Evolutionary conservation across 37 sponge, comb jelly and placozoan genomes (phyloP).

Genomic region (Theonella swinhoei): DNA sequence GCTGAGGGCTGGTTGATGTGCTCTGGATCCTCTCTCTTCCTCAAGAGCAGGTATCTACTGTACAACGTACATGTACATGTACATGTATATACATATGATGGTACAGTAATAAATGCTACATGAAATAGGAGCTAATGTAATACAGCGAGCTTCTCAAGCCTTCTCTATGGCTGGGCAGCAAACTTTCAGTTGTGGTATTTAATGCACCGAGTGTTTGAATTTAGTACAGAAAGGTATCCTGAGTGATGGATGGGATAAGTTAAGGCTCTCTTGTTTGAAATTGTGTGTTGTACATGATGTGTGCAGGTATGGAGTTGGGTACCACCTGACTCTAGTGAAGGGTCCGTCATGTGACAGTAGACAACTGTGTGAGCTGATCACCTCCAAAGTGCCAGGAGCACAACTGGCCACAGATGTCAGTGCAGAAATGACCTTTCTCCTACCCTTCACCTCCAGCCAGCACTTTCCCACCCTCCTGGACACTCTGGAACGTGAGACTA

Average conservation of each 20-base stretch:
- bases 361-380: slow-evolving; percentile 55
- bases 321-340: slow-evolving; percentile 95
- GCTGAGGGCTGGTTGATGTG: slow-evolving; percentile 74
- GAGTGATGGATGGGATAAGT: too few species aligned
- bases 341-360: slow-evolving; percentile 60
- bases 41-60: slow-evolving; percentile 59
- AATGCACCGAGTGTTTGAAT: not conserved
- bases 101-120: not conserved
- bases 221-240: not conserved
- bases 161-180: not conserved
- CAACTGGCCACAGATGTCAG: slow-evolving; percentile 77
- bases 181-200: not conserved
- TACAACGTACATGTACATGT: not conserved
- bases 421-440: slow-evolving; percentile 87
- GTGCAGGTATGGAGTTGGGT: slow-evolving; percentile 89
- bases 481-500: slow-evolving; percentile 58
- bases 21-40: slow-evolving; percentile 80
- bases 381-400: slow-evolving; percentile 50
- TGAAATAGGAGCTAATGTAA: not conserved
- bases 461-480: slow-evolving; percentile 87
- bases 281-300: not conserved
- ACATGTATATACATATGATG: not conserved
- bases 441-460: slow-evolving; percentile 64
- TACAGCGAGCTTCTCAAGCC: too few species aligned
- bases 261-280: not conserved